A percentile compares a stretch with the other conserved stretches of the same genome.
Evolutionary conservation across 2,888 invertebrate species (phyloP).

Genomic region (Choreutis nemorana): DNA sequence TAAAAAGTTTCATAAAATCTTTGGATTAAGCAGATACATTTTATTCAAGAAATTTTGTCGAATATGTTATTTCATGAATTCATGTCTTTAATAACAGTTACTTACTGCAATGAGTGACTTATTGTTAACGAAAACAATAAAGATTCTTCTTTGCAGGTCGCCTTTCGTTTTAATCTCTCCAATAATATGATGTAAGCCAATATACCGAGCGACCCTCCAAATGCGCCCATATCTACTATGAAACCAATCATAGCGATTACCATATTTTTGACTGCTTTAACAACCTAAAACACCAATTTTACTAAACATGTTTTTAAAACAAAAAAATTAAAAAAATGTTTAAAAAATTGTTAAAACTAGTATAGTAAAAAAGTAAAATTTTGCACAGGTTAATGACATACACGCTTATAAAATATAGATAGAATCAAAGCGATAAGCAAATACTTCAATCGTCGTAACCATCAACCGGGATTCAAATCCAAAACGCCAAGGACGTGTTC

Average conservation of each 20-base stretch:
- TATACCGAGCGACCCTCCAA: constrained; percentile 67
- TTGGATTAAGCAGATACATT: not conserved
- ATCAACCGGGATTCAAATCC: no score
- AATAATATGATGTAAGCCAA: constrained; percentile 68
- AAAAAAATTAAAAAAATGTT: no score
- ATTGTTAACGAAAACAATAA: constrained; percentile 28
- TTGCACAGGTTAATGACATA: no score
- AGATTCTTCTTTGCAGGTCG: constrained; percentile 36
- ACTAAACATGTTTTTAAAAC: no score
- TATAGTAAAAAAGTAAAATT: no score
- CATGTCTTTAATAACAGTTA: constrained; percentile 10
- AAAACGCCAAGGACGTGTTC: no score
- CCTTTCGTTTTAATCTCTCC: constrained; percentile 65
- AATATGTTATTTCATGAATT: not conserved
- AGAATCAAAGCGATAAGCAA: no score
- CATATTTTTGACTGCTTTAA: constrained; percentile 51
- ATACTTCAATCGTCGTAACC: no score
- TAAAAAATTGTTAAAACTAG: no score
- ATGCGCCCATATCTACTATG: constrained; percentile 61
- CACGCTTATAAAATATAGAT: no score
- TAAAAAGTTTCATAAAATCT: not conserved
- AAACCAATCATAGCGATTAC: constrained; percentile 53
- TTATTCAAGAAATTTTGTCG: not conserved
- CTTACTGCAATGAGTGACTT: constrained; percentile 27
- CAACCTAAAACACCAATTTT: constrained; percentile 42